A percentile compares a stretch with the other conserved stretches of the same genome.
These are phyloP conservation scores for Drosophila prolongata DNA, from an alignment of 2,888 invertebrate genomes.

Conservation along the genomic window DNA sequence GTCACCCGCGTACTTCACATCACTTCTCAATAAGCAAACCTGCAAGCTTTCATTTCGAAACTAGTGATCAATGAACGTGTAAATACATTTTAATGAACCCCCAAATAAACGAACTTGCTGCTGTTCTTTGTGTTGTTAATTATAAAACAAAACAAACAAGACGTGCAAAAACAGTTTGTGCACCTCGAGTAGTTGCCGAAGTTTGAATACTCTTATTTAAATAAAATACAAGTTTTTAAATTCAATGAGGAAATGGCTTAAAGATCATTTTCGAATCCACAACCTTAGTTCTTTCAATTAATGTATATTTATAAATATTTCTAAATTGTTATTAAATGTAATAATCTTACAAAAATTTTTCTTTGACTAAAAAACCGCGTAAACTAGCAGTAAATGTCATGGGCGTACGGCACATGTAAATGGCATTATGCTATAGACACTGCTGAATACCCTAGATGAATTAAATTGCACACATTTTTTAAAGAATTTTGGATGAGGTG, in stretches of 20 bases:
- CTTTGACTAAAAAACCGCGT: background rate
- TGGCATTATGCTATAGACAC: background rate
- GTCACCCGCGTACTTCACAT: constrained; percentile 50
- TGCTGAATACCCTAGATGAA: background rate
- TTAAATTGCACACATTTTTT: background rate
- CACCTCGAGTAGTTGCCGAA: background rate
- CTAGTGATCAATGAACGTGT: constrained; percentile 68
- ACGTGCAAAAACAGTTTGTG: constrained; percentile 11
- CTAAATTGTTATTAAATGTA: too few relatives aligned
- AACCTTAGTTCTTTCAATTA: too few relatives aligned
- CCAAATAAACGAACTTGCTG: constrained; percentile 30
- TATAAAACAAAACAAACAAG: constrained; percentile 42
- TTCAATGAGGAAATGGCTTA: too few relatives aligned
- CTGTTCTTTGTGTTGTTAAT: constrained; percentile 36
- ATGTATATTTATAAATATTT: too few relatives aligned
- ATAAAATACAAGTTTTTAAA: too few relatives aligned
- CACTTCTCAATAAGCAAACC: constrained; percentile 28
- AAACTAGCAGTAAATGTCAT: background rate
- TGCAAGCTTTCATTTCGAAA: constrained; percentile 30
- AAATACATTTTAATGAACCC: constrained; percentile 71
- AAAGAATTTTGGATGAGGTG: background rate
- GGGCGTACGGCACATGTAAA: background rate
- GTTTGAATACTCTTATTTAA: constrained; percentile 13
- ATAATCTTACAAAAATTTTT: too few relatives aligned
- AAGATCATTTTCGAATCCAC: too few relatives aligned